Conservation (phyloP, 2,888 invertebrate genomes). For the Dryococelus australis region DNA sequence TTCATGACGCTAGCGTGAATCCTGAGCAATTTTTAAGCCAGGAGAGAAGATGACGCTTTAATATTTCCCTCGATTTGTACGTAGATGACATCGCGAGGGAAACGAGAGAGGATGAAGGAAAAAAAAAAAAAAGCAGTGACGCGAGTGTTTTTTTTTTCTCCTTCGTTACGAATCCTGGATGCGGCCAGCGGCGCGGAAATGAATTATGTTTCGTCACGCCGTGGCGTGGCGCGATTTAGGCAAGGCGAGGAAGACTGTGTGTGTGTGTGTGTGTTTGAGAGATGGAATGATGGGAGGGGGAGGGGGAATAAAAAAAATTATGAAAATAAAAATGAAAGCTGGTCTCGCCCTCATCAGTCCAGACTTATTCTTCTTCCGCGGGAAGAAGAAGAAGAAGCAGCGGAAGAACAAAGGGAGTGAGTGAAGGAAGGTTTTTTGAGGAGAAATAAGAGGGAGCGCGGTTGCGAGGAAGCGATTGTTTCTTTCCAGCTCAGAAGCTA, state of each 20-base stretch:
- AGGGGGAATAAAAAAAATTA: not conserved
- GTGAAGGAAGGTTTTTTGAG: not conserved
- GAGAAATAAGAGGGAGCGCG: too few species aligned
- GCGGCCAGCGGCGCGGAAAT: not conserved
- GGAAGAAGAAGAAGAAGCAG: not conserved
- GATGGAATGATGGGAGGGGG: not conserved
- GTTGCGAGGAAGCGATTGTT: not conserved
- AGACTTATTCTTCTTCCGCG: not conserved
- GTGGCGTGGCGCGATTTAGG: not conserved
- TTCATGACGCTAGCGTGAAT: not conserved
- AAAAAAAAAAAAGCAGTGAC: not conserved
- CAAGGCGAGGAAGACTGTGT: too few species aligned
- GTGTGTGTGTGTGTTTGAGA: too few species aligned
- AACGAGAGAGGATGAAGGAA: not conserved
- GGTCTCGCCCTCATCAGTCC: not conserved
- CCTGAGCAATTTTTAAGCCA: not conserved
- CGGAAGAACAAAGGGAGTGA: not conserved
- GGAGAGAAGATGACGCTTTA: not conserved
- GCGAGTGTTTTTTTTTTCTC: not conserved
- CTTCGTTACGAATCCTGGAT: not conserved
- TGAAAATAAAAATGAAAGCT: not conserved
- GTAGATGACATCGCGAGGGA: slow-evolving; percentile 1
- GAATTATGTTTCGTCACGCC: slow-evolving; percentile 16
- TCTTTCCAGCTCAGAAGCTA: not conserved
- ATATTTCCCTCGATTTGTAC: slow-evolving; percentile 2